phyloP scores from a whole-genome alignment of 2,888 invertebrate species.

The Rhamphomyia laevipes region DNA sequence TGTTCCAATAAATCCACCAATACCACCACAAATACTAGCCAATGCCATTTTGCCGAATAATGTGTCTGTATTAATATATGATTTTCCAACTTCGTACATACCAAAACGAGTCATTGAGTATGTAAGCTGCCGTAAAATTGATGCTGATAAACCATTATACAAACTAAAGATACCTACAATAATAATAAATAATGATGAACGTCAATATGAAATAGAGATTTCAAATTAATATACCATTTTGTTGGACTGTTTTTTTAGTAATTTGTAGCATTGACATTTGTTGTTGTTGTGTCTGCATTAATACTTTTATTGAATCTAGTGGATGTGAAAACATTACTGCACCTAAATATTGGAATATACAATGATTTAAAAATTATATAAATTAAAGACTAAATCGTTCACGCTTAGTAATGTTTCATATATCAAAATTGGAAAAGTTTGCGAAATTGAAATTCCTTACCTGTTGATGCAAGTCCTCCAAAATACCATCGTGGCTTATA shows the following conservation, averaged over 20 bases:
- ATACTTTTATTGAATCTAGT: conserved; percentile 88
- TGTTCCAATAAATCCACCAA: conserved; percentile 88
- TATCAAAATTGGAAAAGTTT: no score
- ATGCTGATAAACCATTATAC: conserved; percentile 93
- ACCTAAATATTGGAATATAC: no score
- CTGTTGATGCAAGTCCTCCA: conserved; percentile 75
- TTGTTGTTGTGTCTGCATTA: conserved; percentile 85
- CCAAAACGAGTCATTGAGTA: conserved; percentile 86
- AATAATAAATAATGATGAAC: background rate
- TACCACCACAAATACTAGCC: conserved; percentile 62
- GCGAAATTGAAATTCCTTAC: no score
- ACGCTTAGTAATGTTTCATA: no score
- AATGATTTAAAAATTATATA: background rate
- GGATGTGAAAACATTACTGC: conserved; percentile 97
- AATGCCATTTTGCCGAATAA: conserved; percentile 34
- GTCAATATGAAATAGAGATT: background rate
- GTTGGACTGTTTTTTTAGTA: conserved; percentile 60
- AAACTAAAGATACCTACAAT: conserved; percentile 65
- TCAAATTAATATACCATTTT: conserved; percentile 51
- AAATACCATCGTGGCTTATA: conserved; percentile 99
- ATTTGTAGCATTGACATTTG: conserved; percentile 61
- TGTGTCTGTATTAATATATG: conserved; percentile 49
- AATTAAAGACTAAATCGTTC: no score
- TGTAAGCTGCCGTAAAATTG: conserved; percentile 81
- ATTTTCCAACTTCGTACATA: conserved; percentile 65